Percentiles rank a stretch among this genome's conserved stretches.
These are phyloP conservation scores for Mizuhopecten yessoensis DNA, from an alignment of 1,140 invertebrate species.

Conservation along the genomic window DNA sequence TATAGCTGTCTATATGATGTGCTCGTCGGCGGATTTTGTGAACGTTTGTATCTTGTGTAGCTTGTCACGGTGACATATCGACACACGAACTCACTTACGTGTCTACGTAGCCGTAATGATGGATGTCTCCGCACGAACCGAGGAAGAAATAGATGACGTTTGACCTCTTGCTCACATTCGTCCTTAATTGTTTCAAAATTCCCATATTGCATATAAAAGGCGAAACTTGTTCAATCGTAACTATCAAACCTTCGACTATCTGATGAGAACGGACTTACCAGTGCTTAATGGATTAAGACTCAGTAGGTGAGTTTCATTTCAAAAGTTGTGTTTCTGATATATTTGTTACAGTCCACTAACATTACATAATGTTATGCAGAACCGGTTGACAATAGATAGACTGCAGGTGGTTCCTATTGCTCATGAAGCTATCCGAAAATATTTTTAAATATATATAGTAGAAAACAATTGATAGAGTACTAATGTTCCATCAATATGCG, in stretches of 20 bases:
- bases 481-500: too few species aligned
- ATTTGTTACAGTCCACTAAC: too few species aligned
- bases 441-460: too few species aligned
- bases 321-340: too few species aligned
- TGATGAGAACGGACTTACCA: neutral
- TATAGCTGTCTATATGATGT: neutral
- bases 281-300: neutral
- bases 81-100: neutral
- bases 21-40: neutral
- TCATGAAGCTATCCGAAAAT: too few species aligned
- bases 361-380: too few species aligned
- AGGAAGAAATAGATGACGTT: constrained; percentile 14
- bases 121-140: neutral
- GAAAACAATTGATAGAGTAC: too few species aligned
- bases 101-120: neutral
- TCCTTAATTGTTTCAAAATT: neutral
- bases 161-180: neutral
- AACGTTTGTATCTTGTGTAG: neutral
- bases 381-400: too few species aligned
- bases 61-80: neutral
- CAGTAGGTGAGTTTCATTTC: neutral
- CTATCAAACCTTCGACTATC: neutral
- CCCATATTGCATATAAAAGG: neutral
- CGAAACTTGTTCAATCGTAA: neutral
- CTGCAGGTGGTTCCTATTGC: too few species aligned